Conservation (phyloP, 2,113 vertebrate species). For the Otis tarda region DNA sequence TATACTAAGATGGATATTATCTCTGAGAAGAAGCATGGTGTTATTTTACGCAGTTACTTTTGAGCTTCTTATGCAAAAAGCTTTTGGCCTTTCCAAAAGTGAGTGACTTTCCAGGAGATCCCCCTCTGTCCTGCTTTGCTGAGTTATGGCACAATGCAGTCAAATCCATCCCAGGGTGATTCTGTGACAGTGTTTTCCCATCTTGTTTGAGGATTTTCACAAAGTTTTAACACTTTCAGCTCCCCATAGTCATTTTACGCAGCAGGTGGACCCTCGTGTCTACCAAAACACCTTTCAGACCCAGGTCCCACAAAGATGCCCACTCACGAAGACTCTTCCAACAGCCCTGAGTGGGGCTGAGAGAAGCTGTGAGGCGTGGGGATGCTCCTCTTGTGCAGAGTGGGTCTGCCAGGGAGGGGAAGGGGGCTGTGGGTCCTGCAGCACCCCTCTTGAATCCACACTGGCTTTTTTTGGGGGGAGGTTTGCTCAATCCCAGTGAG, state of each 20-base stretch:
- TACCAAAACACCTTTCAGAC: neutral
- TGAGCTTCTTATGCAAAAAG: neutral
- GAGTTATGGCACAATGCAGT: neutral
- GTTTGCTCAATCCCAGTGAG: neutral
- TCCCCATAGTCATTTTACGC: neutral
- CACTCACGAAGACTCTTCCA: fast-evolving
- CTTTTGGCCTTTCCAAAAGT: neutral
- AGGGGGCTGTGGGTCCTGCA: neutral
- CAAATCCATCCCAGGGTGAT: neutral
- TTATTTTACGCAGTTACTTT: neutral
- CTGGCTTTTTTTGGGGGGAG: neutral
- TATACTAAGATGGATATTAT: neutral
- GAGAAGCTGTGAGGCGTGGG: neutral
- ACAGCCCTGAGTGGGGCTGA: neutral
- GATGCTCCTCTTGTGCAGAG: neutral
- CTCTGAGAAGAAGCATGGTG: neutral
- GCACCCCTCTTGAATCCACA: neutral
- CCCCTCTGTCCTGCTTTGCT: neutral
- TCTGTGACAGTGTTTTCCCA: neutral
- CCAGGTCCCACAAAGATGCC: neutral
- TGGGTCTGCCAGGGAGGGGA: neutral
- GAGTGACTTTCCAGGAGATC: neutral
- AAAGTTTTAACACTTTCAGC: neutral
- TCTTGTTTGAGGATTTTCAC: neutral
- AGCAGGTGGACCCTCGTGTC: neutral